Evolutionary conservation across 2,888 invertebrate genomes (phyloP), one percentile per base, ranked within the genome.

Genomic region (Xanthostigma xanthostigma): DNA sequence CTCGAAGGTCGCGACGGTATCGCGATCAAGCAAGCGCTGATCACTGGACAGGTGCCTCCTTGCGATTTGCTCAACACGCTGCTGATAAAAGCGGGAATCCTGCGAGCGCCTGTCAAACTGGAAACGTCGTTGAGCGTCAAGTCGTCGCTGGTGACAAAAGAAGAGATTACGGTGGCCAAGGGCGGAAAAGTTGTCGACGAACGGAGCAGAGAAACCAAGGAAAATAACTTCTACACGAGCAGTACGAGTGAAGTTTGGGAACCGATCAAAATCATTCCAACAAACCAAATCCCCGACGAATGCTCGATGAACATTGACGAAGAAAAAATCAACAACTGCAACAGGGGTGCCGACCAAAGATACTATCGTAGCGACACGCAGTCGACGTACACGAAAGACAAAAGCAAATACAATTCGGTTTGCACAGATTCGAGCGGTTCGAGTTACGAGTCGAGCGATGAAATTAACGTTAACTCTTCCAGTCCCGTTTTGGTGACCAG

Each of bases 81-180:
- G 50, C 69, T 83, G 47, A 78, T 77, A 56, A 74, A 76, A 55
- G 79, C 80, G 45, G 80, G 80, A 12, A 74, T 78, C 50, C 63
- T 78, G 49, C 75, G 76, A 58, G 78, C 80, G 40, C 80, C 82
- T 13, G 80, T 83, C 2, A 76, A 80, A 54, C 66, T 83, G 55
- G 82, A 83, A 64, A 81, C 82, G 39, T 79, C 79, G 45, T 64
- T 83, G 54, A 81, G 79, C 57, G 81, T 82, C 3, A 81, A 81
- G 60, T 79, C 81, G 14, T 79, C 80, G 44, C 74, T 81, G 43
- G 76, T 80, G 39, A 81, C 81, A 50, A 79, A 78, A 53, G 82
- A 83, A 60, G 80, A 81, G 60, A 78, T 83, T 53, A 78, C 78
- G 0, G 79, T 83, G 34, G 75, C 78, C 1, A 71, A 76, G 33